phyloP scores from a whole-genome alignment of 2,113 vertebrate species.

The Psilopsiagon aurifrons region DNA sequence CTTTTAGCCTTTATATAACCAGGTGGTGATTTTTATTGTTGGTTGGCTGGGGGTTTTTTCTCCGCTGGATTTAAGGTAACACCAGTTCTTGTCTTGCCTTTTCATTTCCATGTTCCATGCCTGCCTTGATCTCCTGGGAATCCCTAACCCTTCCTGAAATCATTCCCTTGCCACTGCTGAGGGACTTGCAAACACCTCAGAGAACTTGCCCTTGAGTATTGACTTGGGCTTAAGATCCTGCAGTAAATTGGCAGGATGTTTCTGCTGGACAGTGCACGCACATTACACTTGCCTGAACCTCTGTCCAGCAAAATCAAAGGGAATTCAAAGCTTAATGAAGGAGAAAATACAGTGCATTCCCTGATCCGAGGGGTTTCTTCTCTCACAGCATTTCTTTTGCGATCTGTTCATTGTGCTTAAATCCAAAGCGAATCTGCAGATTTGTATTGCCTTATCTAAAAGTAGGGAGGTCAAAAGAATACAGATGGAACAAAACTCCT shows the following conservation, averaged over 20 bases:
- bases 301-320: background rate
- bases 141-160: background rate
- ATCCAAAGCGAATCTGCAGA: background rate
- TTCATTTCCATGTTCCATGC: fast-evolving
- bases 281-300: background rate
- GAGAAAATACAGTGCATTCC: background rate
- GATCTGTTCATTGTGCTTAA: background rate
- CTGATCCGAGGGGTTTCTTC: background rate
- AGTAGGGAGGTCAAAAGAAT: background rate
- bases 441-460: background rate
- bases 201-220: background rate
- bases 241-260: background rate
- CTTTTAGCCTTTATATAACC: background rate
- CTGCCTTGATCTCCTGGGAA: background rate
- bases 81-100: background rate
- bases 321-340: background rate
- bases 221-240: background rate
- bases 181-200: background rate
- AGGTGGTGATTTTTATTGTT: background rate
- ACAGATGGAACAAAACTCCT: background rate
- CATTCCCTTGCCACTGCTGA: background rate
- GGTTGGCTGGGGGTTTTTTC: background rate
- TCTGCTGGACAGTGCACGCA: background rate
- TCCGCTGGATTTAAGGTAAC: background rate
- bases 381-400: background rate